Conservation (phyloP, 2,888 invertebrate genomes). For the Meliscaeva auricollis region DNA sequence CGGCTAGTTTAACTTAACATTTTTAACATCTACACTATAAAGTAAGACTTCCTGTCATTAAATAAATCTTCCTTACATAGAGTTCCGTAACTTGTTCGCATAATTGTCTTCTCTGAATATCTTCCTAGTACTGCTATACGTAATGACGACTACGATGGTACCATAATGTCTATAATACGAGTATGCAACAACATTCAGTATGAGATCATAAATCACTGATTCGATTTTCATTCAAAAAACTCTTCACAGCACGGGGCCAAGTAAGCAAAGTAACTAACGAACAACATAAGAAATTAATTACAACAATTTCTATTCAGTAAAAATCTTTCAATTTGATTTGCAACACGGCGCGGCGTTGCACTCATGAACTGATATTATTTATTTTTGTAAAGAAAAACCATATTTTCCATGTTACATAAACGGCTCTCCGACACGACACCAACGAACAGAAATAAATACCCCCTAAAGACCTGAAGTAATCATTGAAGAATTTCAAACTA, state of each 20-base stretch:
- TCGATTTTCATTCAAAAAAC: constrained; percentile 57
- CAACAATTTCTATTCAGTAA: constrained; percentile 11
- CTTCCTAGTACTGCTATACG: background rate
- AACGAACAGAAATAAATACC: constrained; percentile 25
- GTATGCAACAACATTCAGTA: constrained; percentile 35
- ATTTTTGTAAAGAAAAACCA: constrained; percentile 13
- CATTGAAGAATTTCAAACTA: constrained; percentile 46
- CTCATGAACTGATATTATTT: background rate
- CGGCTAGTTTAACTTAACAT: too few relatives aligned
- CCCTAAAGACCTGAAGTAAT: constrained; percentile 53
- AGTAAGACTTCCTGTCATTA: too few relatives aligned
- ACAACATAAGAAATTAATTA: constrained; percentile 46
- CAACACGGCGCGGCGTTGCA: constrained; percentile 45
- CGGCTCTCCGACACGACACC: background rate
- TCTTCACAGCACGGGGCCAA: background rate
- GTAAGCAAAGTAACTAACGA: background rate
- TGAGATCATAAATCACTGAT: constrained; percentile 56
- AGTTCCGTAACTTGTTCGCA: background rate
- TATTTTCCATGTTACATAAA: constrained; percentile 36
- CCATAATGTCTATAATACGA: constrained; percentile 43
- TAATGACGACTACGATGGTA: constrained; percentile 7
- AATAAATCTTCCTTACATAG: background rate
- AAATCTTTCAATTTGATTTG: constrained; percentile 23
- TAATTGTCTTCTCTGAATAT: background rate
- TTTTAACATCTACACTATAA: too few relatives aligned